phyloP scores from a whole-genome alignment of 2,797 vertebrate genomes.

The Helicolenus hilgendorfi region DNA sequence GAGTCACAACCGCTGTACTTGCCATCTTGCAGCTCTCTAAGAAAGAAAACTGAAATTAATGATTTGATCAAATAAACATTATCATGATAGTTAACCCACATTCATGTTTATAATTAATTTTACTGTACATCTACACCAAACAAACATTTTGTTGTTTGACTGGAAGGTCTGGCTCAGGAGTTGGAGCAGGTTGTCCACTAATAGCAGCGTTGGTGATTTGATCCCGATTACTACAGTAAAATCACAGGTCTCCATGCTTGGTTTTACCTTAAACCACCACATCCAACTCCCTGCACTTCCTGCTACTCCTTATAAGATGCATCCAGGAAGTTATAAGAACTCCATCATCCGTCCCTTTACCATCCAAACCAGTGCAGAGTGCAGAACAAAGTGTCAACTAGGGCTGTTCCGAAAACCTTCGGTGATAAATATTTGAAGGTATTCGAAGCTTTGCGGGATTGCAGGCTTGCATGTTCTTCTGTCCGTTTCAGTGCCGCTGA shows the following conservation, averaged over 20 bases:
- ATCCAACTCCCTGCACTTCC: background rate
- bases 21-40: constrained; percentile 77
- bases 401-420: too few species aligned
- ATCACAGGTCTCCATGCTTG: background rate
- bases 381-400: background rate
- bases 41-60: background rate
- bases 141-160: background rate
- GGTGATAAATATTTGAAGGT: too few species aligned
- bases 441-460: too few species aligned
- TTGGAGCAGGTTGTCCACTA: background rate
- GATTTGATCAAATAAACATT: background rate
- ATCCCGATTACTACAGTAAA: background rate
- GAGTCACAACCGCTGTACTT: constrained; percentile 41
- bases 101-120: background rate
- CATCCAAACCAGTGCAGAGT: background rate
- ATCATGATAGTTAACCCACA: background rate
- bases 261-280: background rate
- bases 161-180: background rate
- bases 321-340: background rate
- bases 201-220: background rate
- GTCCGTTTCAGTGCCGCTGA: too few species aligned
- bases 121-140: background rate
- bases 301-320: background rate
- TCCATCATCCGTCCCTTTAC: background rate
- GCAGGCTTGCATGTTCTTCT: too few species aligned